A percentile compares a stretch with the other conserved stretches of the same genome.
Evolutionary conservation across 2,797 vertebrate species (phyloP).

Genomic region (Loriculus beryllinus): DNA sequence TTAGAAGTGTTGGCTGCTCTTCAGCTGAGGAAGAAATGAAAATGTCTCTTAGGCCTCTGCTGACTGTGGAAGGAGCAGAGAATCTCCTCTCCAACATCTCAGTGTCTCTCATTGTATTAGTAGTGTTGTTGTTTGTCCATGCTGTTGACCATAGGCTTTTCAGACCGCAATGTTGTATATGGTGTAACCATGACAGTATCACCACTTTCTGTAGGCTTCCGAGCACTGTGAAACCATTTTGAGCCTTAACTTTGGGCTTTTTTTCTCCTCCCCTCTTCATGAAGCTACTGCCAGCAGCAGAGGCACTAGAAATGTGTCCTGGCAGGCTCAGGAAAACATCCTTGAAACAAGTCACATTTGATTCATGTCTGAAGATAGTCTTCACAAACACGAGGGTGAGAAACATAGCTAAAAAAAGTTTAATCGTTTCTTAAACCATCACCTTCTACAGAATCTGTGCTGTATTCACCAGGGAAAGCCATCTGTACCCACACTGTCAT

Average conservation of each 20-base stretch:
- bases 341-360: conserved; percentile 50
- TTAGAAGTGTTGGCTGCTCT: not conserved
- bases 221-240: not conserved
- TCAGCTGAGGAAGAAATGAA: not conserved
- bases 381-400: conserved; percentile 56
- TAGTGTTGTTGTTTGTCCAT: not conserved
- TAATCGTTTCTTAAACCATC: conserved; percentile 60
- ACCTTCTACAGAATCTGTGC: conserved; percentile 58
- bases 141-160: not conserved
- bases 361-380: conserved; percentile 63
- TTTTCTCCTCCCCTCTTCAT: not conserved
- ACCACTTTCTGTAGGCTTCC: not conserved
- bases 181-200: not conserved
- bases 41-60: not conserved
- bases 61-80: not conserved
- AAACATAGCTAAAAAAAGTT: conserved; percentile 56
- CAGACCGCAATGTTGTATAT: not conserved
- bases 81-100: not conserved
- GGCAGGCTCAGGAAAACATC: conserved; percentile 52
- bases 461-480: conserved; percentile 62
- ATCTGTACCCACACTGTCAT: conserved; percentile 67
- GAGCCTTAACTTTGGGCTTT: not conserved
- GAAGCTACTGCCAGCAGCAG: conserved; percentile 26
- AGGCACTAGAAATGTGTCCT: conserved; percentile 45
- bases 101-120: not conserved